A percentile compares a stretch with the other conserved stretches of the same genome.
These are phyloP conservation scores for Linyphia triangularis DNA, from an alignment of 2,888 invertebrate genomes.

Conservation along the genomic window DNA sequence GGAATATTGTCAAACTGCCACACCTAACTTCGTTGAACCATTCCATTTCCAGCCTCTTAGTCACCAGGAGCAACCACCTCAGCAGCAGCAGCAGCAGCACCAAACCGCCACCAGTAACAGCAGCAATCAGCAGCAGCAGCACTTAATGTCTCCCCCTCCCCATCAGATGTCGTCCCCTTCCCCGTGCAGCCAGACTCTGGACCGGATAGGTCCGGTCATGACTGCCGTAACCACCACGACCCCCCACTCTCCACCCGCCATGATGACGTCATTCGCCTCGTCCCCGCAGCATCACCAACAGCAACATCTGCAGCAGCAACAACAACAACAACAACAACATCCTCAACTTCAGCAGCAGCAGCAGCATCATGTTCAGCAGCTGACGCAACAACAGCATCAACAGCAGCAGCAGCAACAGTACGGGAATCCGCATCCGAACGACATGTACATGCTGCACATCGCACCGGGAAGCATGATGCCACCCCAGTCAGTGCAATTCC, in stretches of 20 bases:
- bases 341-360: constrained; percentile 18
- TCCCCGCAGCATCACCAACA: constrained; percentile 53
- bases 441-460: constrained; percentile 73
- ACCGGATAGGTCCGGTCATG: constrained; percentile 56
- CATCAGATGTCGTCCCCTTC: constrained; percentile 64
- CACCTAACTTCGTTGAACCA: not conserved
- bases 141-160: constrained; percentile 59
- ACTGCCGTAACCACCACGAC: constrained; percentile 51
- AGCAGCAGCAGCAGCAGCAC: constrained; percentile 45
- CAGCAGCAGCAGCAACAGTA: constrained; percentile 61
- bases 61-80: constrained; percentile 54
- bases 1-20: too few relatives aligned
- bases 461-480: constrained; percentile 52
- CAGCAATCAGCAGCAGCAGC: constrained; percentile 50
- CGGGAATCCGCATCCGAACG: constrained; percentile 47
- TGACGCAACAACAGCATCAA: constrained; percentile 26
- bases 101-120: constrained; percentile 29
- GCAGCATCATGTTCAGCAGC: constrained; percentile 32
- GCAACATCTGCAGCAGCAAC: constrained; percentile 30
- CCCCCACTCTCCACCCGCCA: constrained; percentile 45
- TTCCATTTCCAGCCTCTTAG: constrained; percentile 44
- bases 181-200: constrained; percentile 29
- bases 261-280: constrained; percentile 38
- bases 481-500: constrained; percentile 69
- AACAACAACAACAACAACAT: constrained; percentile 13